Evolutionary conservation across 2,888 invertebrate species (phyloP), one percentile per base, ranked within the genome.

Genomic region (Dorcus parallelipipedus): DNA sequence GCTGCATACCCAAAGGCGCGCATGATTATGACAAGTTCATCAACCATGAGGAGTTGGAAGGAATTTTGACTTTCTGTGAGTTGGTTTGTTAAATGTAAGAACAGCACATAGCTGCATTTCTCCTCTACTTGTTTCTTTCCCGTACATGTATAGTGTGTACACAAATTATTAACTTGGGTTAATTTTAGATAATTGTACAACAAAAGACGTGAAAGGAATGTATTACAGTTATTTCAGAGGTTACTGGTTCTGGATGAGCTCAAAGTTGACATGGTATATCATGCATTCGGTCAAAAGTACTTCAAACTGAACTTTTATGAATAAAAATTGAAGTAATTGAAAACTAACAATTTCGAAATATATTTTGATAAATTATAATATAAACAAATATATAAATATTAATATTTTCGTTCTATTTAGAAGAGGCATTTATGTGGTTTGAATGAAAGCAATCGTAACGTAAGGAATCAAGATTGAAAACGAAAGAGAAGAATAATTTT

Each of bases 21-120:
- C 96, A 97, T 74, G 85, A 93, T 60, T 95, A 90, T 86, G 83
- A 91, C 6, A 92, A 93, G 76, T 91, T 96, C 76, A 84, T 93
- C 10, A 80, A 85, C 0, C 92, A 93, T 9, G 17, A 45, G 23
- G 45, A 45, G 10, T 3, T 49, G 33, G 33, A 23, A 8, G 3
- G 10, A 9, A 20, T 49, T 3, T 20, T 49, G 20, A 8, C 8
- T 9, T 9, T 9, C 2, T 14, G 49, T 49, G 10, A 20, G 49
- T 26, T 26, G 14, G 2, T 9, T 9, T 3, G n/a, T 3, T 33
- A 6, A 17, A 49, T 3, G 7, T 17, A 6, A 20, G 2, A 49
- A 23, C n/a, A n/a, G 10, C 17, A 14, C 9, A 14, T 3, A 49
- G 23, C 8, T 10, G 20, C 3, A 33, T 49, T 9, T 43, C 4